Percentiles rank a stretch among this genome's conserved stretches.
phyloP scores from a whole-genome alignment of 2,797 vertebrate species.

The Limosa lapponica region DNA sequence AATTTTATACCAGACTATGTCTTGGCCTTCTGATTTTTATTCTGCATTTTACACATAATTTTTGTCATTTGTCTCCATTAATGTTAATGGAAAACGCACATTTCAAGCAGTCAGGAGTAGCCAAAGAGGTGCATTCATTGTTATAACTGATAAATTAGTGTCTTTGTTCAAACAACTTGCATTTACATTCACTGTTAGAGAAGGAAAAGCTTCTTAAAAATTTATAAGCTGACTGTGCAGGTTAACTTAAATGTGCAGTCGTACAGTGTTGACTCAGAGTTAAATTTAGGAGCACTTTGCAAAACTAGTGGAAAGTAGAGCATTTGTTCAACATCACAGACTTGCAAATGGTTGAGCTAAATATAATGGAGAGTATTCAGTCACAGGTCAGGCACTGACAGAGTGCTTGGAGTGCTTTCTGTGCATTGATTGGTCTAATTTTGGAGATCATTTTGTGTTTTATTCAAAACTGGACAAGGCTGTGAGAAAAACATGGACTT shows the following conservation, averaged over 20 bases:
- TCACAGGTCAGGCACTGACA: background rate
- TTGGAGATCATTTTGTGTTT: conserved; percentile 20
- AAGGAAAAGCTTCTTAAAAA: conserved; percentile 57
- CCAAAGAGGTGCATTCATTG: background rate
- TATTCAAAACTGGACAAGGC: conserved; percentile 11
- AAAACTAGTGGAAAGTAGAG: conserved; percentile 60
- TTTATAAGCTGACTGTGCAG: conserved; percentile 71
- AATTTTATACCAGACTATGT: background rate
- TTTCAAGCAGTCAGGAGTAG: background rate
- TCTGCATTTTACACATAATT: background rate
- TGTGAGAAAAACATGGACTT: background rate
- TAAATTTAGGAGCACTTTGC: conserved; percentile 67
- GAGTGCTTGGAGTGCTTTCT: background rate
- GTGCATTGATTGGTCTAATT: conserved; percentile 10
- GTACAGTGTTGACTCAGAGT: conserved; percentile 60
- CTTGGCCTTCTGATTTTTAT: conserved; percentile 6
- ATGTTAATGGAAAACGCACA: conserved; percentile 1
- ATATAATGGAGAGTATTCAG: conserved; percentile 48
- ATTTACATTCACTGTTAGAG: conserved; percentile 42
- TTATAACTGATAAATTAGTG: conserved; percentile 64
- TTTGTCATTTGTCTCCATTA: background rate
- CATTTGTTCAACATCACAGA: conserved; percentile 47
- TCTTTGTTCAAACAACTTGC: conserved; percentile 59
- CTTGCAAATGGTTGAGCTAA: conserved; percentile 62
- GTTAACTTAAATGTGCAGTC: conserved; percentile 57